Evolutionary conservation across 2,113 vertebrate species (phyloP).

Genomic region (Eulemur macaco): DNA sequence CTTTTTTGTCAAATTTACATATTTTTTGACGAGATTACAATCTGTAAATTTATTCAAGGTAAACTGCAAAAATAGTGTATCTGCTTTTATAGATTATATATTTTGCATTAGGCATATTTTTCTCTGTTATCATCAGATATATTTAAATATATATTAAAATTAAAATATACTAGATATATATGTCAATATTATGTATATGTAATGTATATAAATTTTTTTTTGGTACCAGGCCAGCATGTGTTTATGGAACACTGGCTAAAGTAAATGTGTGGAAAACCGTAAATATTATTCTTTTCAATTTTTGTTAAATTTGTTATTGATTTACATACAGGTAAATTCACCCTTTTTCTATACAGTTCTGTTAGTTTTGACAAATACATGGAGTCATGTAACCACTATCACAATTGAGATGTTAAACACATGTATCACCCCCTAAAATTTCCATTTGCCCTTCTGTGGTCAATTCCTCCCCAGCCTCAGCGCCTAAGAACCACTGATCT

Average conservation of each 20-base stretch:
- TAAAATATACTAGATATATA: background rate
- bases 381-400: background rate
- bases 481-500: background rate
- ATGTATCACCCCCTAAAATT: background rate
- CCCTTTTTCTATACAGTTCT: background rate
- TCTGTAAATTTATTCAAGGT: background rate
- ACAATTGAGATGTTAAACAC: background rate
- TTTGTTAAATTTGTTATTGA: background rate
- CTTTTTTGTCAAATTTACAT: background rate
- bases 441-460: background rate
- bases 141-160: background rate
- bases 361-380: background rate
- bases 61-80: background rate
- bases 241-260: background rate
- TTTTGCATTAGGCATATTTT: background rate
- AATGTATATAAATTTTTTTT: background rate
- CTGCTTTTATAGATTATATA: background rate
- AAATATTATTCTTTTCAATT: background rate
- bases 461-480: background rate
- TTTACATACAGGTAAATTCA: background rate
- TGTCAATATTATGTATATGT: background rate
- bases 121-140: background rate
- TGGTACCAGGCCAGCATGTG: background rate
- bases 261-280: background rate
- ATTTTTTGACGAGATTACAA: background rate